Percentiles rank a stretch among this genome's conserved stretches.
Evolutionary conservation across 2,888 invertebrate genomes (phyloP).

Genomic region (Bimastos eiseni): DNA sequence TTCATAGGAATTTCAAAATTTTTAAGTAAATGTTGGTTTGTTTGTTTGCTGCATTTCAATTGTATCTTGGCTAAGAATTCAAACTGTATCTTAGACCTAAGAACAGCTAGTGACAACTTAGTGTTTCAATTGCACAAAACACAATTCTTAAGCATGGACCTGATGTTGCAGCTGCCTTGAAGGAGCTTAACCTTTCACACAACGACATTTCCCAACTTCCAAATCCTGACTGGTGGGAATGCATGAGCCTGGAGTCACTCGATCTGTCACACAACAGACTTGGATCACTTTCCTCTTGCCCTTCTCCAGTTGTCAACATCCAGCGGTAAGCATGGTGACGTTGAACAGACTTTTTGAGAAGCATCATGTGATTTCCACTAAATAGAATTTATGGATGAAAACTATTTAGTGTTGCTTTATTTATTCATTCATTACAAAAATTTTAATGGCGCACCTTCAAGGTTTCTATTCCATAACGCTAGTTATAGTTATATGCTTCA

Average conservation of each 20-base stretch:
- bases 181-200: conserved; percentile 48
- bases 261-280: conserved; percentile 51
- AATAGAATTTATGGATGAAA: background rate
- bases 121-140: background rate
- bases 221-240: conserved; percentile 48
- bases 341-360: background rate
- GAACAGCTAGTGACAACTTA: background rate
- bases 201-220: conserved; percentile 50
- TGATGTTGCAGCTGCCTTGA: conserved; percentile 46
- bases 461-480: too few species aligned
- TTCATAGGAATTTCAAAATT: background rate
- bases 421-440: too few species aligned
- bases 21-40: background rate
- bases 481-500: too few species aligned
- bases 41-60: background rate
- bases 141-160: background rate
- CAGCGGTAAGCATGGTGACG: background rate
- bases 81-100: background rate
- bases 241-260: conserved; percentile 47
- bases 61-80: background rate
- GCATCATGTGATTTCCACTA: background rate
- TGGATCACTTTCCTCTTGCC: conserved; percentile 30
- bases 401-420: background rate
- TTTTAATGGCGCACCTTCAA: too few species aligned
- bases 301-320: conserved; percentile 7